A percentile compares a stretch with the other conserved stretches of the same genome.
These are phyloP conservation scores for Tachystola acroxantha DNA, from an alignment of 2,888 invertebrate species.

Conservation along the genomic window DNA sequence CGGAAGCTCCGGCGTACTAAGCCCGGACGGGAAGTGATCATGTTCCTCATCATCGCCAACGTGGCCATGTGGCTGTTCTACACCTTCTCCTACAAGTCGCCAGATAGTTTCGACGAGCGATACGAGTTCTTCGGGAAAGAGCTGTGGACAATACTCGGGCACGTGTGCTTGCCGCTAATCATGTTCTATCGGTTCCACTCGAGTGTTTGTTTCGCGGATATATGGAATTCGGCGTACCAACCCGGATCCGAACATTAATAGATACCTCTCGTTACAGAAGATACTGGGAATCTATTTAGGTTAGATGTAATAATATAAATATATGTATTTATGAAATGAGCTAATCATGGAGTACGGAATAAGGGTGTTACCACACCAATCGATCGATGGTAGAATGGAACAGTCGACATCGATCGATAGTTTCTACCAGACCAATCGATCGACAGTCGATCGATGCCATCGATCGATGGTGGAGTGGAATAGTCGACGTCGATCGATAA, in stretches of 20 bases:
- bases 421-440: too few relatives aligned
- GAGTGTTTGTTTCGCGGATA: conserved; percentile 87
- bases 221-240: conserved; percentile 87
- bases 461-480: too few relatives aligned
- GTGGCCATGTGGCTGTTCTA: conserved; percentile 87
- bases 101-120: conserved; percentile 71
- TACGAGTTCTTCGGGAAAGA: conserved; percentile 84
- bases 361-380: too few relatives aligned
- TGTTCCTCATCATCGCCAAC: conserved; percentile 86
- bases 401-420: too few relatives aligned
- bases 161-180: conserved; percentile 84
- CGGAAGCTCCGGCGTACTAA: conserved; percentile 80
- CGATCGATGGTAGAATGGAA: too few relatives aligned
- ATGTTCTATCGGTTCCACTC: conserved; percentile 89
- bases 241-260: conserved; percentile 69
- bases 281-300: too few relatives aligned
- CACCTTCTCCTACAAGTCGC: conserved; percentile 80
- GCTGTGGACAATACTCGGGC: conserved; percentile 85
- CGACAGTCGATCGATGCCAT: too few relatives aligned
- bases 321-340: neutral
- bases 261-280: too few relatives aligned
- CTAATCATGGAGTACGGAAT: too few relatives aligned
- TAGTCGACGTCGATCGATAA: too few relatives aligned
- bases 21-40: conserved; percentile 86
- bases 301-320: too few relatives aligned